Percentiles rank a stretch among this genome's conserved stretches.
Evolutionary conservation across 2,113 vertebrate genomes (phyloP).

Genomic region (Crotalus viridis): DNA sequence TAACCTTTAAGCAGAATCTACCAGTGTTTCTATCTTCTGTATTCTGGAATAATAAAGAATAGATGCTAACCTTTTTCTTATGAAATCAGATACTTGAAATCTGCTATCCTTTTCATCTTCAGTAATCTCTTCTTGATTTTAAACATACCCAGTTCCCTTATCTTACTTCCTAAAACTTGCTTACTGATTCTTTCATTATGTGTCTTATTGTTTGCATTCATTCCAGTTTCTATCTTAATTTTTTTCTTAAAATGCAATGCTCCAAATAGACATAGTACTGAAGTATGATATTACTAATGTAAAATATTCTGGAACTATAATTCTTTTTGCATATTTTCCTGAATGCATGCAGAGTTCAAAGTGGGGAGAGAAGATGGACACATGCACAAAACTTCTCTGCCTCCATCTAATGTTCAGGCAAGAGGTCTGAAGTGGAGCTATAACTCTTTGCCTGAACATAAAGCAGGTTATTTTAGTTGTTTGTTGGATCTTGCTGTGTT

Average conservation of each 20-base stretch:
- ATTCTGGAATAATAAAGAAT: background rate
- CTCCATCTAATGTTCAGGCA: background rate
- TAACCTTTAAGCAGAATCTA: background rate
- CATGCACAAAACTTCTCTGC: background rate
- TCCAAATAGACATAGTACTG: background rate
- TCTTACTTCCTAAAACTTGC: background rate
- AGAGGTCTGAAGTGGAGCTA: background rate
- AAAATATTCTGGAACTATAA: background rate
- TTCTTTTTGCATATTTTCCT: background rate
- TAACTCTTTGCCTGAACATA: background rate
- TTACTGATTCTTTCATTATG: background rate
- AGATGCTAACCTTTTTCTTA: background rate
- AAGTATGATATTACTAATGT: background rate
- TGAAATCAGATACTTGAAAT: background rate
- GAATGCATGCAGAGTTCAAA: background rate
- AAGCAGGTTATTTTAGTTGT: background rate
- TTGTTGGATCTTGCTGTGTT: background rate
- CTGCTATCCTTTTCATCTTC: background rate
- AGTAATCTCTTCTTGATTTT: background rate
- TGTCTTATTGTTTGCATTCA: background rate
- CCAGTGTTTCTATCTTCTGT: background rate
- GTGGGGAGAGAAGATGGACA: background rate
- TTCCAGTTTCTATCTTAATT: background rate
- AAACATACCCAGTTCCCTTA: background rate
- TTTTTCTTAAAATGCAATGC: background rate